A percentile compares a stretch with the other conserved stretches of the same genome.
Evolutionary conservation across 2,113 vertebrate species (phyloP).

Genomic region (Scatophagus argus): DNA sequence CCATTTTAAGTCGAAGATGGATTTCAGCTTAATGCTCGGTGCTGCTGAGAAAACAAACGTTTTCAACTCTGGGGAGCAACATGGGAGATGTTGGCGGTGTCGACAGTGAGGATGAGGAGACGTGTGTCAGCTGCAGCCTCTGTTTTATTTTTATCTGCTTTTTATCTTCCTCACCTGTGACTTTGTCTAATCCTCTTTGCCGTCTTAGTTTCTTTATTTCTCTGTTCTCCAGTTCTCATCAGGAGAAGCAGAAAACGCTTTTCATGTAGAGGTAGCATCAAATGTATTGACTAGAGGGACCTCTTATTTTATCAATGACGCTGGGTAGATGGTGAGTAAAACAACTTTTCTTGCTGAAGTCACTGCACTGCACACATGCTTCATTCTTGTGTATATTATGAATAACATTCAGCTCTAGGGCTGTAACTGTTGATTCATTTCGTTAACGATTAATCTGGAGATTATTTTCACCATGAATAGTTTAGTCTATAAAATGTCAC

Average conservation of each 20-base stretch:
- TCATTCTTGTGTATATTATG: no score
- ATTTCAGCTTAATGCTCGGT: constrained; percentile 44
- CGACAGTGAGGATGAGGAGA: constrained; percentile 4
- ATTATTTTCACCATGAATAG: no score
- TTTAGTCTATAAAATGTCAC: no score
- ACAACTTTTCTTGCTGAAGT: not conserved
- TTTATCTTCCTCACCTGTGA: not conserved
- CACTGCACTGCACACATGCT: not conserved
- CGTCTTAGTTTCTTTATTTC: not conserved
- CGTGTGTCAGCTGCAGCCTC: constrained; percentile 18
- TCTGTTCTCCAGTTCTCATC: not conserved
- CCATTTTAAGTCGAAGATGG: constrained; percentile 43
- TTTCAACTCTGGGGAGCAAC: constrained; percentile 23
- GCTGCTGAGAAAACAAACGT: constrained; percentile 51
- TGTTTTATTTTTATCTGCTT: not conserved
- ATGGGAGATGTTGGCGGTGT: constrained; percentile 15
- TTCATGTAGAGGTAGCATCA: not conserved
- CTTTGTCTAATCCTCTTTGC: not conserved
- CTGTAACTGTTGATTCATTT: no score
- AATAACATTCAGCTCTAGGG: no score
- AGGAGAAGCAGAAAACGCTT: not conserved
- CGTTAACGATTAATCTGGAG: no score
- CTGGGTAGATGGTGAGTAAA: no score
- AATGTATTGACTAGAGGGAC: not conserved
- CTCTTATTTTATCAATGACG: not conserved